phyloP scores from a whole-genome alignment of 2,888 invertebrate genomes.

The Hyles lineata region DNA sequence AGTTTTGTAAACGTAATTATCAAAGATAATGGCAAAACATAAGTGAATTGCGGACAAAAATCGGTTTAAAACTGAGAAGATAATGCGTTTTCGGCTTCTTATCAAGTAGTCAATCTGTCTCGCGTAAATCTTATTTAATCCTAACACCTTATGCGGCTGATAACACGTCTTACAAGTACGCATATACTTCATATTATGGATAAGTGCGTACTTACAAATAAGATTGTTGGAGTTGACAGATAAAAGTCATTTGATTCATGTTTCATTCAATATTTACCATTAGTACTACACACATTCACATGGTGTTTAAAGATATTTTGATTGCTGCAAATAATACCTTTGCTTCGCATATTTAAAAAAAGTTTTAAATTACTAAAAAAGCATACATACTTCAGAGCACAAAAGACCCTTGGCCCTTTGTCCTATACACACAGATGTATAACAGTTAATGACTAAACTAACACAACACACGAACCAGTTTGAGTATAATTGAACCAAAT shows the following conservation, averaged over 20 bases:
- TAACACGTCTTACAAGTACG: constrained; percentile 41
- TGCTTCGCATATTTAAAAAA: no score
- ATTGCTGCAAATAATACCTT: background rate
- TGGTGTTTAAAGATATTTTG: background rate
- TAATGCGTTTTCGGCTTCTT: constrained; percentile 17
- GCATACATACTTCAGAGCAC: background rate
- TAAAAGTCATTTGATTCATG: constrained; percentile 1
- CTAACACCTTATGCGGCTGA: constrained; percentile 52
- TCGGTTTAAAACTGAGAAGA: constrained; percentile 12
- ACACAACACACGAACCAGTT: background rate
- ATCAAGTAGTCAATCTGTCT: constrained; percentile 42
- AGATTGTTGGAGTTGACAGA: background rate
- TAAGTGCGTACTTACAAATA: background rate
- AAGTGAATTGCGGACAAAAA: background rate
- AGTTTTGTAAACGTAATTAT: background rate
- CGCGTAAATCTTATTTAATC: constrained; percentile 63
- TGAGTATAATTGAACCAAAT: constrained; percentile 8
- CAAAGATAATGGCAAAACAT: background rate
- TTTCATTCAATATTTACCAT: constrained; percentile 11
- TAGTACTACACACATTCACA: background rate
- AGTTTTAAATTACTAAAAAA: background rate
- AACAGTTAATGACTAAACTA: background rate
- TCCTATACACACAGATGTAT: background rate
- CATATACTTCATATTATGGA: constrained; percentile 27
- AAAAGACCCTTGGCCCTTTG: constrained; percentile 1